phyloP scores from a whole-genome alignment of 1,140 invertebrate species.

The Hyles vespertilio region DNA sequence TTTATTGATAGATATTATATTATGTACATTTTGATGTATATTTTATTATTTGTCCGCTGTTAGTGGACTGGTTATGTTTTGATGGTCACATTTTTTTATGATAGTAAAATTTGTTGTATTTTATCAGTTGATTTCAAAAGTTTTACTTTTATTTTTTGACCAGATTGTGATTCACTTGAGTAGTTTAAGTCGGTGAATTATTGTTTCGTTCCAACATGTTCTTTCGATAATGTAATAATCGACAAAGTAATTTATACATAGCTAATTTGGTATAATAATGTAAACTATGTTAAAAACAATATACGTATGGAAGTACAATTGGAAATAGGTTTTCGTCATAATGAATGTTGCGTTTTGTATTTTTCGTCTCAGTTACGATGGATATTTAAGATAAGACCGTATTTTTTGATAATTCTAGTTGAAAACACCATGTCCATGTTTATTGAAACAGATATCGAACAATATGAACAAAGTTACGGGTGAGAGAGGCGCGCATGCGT shows the following conservation, averaged over 20 bases:
- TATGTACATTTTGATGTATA: slow-evolving; percentile 75
- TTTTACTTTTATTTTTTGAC: slow-evolving; percentile 54
- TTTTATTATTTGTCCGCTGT: slow-evolving; percentile 69
- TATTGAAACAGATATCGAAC: slow-evolving; percentile 27
- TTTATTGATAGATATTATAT: slow-evolving; percentile 73
- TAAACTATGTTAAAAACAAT: slow-evolving; percentile 61
- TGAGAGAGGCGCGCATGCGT: slow-evolving; percentile 27
- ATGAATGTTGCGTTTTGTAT: slow-evolving; percentile 54
- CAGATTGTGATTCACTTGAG: slow-evolving; percentile 52
- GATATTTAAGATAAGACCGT: slow-evolving; percentile 50
- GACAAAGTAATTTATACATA: slow-evolving; percentile 45
- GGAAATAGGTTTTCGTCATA: slow-evolving; percentile 52
- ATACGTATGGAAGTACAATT: slow-evolving; percentile 74
- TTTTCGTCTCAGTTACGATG: slow-evolving; percentile 39
- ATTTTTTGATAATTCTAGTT: slow-evolving; percentile 66
- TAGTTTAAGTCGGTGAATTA: slow-evolving; percentile 52
- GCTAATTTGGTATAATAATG: slow-evolving; percentile 55
- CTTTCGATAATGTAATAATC: slow-evolving; percentile 44
- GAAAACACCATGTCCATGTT: slow-evolving; percentile 48
- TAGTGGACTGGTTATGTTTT: slow-evolving; percentile 66
- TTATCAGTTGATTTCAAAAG: slow-evolving; percentile 64
- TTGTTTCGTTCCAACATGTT: slow-evolving; percentile 52
- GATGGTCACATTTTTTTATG: slow-evolving; percentile 62
- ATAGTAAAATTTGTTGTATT: slow-evolving; percentile 72
- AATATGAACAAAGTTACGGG: slow-evolving; percentile 26